These are phyloP conservation scores for Agriopis marginaria DNA, from an alignment of 2,888 invertebrate genomes.

Conservation along the genomic window DNA sequence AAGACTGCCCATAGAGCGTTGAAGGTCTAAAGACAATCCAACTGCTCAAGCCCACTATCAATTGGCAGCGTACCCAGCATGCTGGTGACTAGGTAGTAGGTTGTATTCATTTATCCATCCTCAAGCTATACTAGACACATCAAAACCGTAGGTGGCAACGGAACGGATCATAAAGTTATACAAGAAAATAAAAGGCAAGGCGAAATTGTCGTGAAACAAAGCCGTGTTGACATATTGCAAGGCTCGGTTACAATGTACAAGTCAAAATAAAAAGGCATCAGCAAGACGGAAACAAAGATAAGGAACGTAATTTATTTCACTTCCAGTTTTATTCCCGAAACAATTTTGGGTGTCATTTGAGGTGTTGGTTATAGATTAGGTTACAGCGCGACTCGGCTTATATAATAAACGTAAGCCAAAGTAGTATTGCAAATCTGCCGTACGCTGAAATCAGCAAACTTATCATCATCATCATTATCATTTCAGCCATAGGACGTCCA, in stretches of 20 bases:
- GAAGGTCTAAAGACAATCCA: no score
- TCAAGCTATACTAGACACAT: neutral
- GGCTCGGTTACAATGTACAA: constrained; percentile 54
- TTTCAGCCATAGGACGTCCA: no score
- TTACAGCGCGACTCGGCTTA: neutral
- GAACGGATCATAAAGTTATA: constrained; percentile 57
- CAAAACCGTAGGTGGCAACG: constrained; percentile 22
- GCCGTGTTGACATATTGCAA: constrained; percentile 59
- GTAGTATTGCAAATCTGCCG: neutral
- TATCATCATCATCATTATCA: no score
- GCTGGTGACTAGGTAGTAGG: no score
- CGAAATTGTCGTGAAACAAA: constrained; percentile 57
- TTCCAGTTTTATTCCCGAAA: constrained; percentile 54
- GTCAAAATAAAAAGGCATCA: constrained; percentile 59
- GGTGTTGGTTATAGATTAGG: constrained; percentile 6
- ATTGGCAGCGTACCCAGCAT: no score
- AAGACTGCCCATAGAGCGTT: no score
- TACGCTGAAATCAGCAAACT: no score
- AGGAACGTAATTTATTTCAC: constrained; percentile 57
- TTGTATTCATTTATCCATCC: neutral
- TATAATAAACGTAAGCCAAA: neutral
- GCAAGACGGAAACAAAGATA: constrained; percentile 58
- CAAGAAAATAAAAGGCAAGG: constrained; percentile 55
- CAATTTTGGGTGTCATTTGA: constrained; percentile 54
- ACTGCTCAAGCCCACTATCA: no score